Evolutionary conservation across 2,113 vertebrate species (phyloP), one percentile per base, ranked within the genome.

Genomic region (Microcebus griseorufus): DNA sequence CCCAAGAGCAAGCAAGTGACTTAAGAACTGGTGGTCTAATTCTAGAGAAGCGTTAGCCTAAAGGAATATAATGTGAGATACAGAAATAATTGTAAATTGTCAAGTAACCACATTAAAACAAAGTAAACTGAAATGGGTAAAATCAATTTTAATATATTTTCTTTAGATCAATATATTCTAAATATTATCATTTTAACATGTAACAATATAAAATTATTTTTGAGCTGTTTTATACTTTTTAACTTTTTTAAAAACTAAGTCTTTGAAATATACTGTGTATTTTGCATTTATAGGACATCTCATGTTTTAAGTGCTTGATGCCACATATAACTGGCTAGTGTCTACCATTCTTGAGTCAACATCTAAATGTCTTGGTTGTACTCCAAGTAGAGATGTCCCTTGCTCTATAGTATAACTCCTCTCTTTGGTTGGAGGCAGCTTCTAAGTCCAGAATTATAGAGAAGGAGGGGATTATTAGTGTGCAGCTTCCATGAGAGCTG

Each of bases 131-230:
- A 91, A 93, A 76, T 65, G n/a, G 12, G 75, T 64, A 8, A 34
- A 93, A 75, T 90, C 83, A 73, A 65, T 12, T 92, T 96, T 82
- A 89, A 95, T 75, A 45, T n/a, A 6, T 89, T 78, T 76, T 88
- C 58, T 82, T 92, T 84, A 90, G 39, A 45, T 73, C 9, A 32
- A 3, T 62, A 22, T 48, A 51, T 58, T 58, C 20, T 9, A n/a
- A 83, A 80, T n/a, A 67, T 55, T 81, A 93, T 58, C 55, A 67
- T 64, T 95, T 85, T 0, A 58, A 51, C 12, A n/a, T 42, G 3
- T 29, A 92, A 86, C 18, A 73, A 51, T 7, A 8, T 27, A 42
- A 93, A 81, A 89, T 42, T n/a, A 80, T n/a, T 95, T 53, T 39
- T 58, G 3, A 85, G 45, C 23, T 25, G 6, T 51, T 79, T 93